Evolutionary conservation across 2,113 vertebrate species (phyloP).

Genomic region (Pelecanoides urinatrix): DNA sequence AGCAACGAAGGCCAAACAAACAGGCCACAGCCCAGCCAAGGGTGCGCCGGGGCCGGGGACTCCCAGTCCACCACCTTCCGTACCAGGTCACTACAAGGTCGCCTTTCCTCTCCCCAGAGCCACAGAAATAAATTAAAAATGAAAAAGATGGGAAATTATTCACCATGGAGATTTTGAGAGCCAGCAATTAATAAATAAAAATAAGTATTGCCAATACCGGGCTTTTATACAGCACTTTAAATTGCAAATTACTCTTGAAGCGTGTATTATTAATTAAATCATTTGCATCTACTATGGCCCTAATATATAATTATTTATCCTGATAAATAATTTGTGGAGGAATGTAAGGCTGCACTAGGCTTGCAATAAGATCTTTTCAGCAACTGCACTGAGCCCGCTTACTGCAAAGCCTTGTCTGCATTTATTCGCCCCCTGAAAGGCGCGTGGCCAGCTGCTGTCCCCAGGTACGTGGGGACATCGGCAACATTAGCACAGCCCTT

Average conservation of each 20-base stretch:
- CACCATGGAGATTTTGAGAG: conserved; percentile 12
- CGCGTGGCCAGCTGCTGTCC: rapidly evolving
- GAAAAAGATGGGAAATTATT: background rate
- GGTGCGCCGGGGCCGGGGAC: rapidly evolving
- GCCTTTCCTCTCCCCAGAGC: background rate
- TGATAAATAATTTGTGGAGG: background rate
- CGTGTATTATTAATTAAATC: conserved; percentile 33
- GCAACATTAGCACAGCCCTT: background rate
- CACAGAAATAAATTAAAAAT: background rate
- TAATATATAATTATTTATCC: conserved; percentile 23
- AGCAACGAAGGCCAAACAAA: background rate
- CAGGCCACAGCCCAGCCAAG: background rate
- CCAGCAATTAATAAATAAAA: conserved; percentile 60
- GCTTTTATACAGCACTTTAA: conserved; percentile 35
- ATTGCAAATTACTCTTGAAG: conserved; percentile 44
- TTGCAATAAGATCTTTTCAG: background rate
- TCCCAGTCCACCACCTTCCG: background rate
- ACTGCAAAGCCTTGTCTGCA: background rate
- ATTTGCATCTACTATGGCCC: conserved; percentile 12
- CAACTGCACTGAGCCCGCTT: background rate
- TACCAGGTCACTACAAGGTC: background rate
- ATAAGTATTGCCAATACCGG: conserved; percentile 12
- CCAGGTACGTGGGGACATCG: rapidly evolving
- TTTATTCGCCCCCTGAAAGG: rapidly evolving
- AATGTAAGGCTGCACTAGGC: background rate